phyloP scores from a whole-genome alignment of 1,140 invertebrate species.

The Olivierus martensii region DNA sequence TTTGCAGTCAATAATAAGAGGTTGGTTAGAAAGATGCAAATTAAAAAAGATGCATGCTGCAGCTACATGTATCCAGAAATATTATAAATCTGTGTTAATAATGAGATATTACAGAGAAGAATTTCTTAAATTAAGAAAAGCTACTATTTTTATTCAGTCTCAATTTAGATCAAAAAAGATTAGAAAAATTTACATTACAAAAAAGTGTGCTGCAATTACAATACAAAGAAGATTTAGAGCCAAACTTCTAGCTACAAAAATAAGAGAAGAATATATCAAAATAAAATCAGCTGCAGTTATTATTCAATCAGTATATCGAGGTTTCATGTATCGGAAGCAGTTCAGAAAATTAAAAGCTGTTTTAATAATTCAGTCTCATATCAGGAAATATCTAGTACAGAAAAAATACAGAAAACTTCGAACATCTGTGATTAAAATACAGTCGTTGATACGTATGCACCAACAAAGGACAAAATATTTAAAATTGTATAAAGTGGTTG shows the following conservation, averaged over 20 bases:
- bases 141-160: constrained; percentile 17
- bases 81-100: constrained; percentile 1
- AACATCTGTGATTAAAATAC: no score
- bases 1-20: not conserved
- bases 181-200: not conserved
- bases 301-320: no score
- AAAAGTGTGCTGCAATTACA: not conserved
- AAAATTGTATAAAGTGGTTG: no score
- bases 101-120: not conserved
- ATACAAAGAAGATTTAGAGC: not conserved
- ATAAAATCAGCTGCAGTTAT: no score
- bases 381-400: not conserved
- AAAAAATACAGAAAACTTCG: not conserved
- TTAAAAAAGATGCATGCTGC: not conserved
- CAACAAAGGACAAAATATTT: no score
- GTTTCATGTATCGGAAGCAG: not conserved
- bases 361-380: not conserved
- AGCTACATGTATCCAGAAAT: constrained; percentile 9
- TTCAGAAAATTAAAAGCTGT: not conserved
- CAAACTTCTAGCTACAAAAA: not conserved
- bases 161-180: not conserved
- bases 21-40: no score
- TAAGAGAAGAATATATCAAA: no score
- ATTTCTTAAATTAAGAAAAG: constrained; percentile 3
- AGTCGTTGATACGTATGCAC: no score